These are phyloP conservation scores for Caiman crocodilus DNA, from an alignment of 2,797 vertebrate genomes.

Conservation along the genomic window DNA sequence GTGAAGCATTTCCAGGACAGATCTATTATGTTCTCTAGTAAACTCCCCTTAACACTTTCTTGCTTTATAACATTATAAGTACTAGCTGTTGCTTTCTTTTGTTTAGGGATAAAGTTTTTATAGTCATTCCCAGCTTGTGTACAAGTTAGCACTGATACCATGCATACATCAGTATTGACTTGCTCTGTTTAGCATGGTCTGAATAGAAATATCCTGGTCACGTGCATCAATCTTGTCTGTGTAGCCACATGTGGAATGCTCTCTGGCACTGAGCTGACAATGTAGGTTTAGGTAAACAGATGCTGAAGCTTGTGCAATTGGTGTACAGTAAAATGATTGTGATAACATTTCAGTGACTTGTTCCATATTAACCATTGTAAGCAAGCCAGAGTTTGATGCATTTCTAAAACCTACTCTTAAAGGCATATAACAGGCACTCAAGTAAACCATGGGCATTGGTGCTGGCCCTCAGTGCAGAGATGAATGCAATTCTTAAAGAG, in stretches of 20 bases:
- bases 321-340: not conserved
- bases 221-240: constrained; percentile 53
- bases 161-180: constrained; percentile 31
- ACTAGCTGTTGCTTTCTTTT: constrained; percentile 34
- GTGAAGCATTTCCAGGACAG: not conserved
- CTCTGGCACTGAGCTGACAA: constrained; percentile 46
- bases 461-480: not conserved
- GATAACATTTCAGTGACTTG: not conserved
- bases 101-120: constrained; percentile 27
- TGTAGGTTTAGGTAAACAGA: constrained; percentile 4
- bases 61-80: constrained; percentile 40
- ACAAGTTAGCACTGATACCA: constrained; percentile 14
- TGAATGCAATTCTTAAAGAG: not conserved
- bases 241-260: constrained; percentile 55
- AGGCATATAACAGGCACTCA: not conserved
- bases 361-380: not conserved
- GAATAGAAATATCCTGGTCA: constrained; percentile 46
- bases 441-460: not conserved
- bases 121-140: constrained; percentile 22
- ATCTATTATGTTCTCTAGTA: not conserved
- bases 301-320: constrained; percentile 23
- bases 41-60: constrained; percentile 21
- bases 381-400: too few species aligned
- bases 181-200: constrained; percentile 59
- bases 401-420: not conserved